Conservation (phyloP, 2,113 vertebrate genomes). For the Microcebus ravelobensis region DNA sequence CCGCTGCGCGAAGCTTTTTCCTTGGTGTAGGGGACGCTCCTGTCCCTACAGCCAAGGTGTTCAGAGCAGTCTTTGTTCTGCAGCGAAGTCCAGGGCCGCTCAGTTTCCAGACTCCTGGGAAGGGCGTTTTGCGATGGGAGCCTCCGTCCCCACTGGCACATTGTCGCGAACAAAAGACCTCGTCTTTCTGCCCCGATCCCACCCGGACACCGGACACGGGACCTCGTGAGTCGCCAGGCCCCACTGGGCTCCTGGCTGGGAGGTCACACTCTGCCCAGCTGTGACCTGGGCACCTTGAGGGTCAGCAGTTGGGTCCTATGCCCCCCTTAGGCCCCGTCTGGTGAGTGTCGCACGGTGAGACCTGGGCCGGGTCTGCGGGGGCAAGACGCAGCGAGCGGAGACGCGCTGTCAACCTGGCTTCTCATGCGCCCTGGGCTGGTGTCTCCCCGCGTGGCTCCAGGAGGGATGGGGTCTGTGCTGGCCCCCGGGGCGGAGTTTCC, state of each 20-base stretch:
- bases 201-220: fast-evolving
- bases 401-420: not conserved
- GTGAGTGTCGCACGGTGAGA: not conserved
- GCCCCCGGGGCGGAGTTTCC: fast-evolving
- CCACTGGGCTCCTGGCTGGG: not conserved
- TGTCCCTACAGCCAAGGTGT: not conserved
- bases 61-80: not conserved
- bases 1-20: not conserved
- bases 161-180: not conserved
- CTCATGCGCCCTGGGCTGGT: fast-evolving
- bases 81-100: fast-evolving
- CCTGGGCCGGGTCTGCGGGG: fast-evolving
- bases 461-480: fast-evolving
- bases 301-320: not conserved
- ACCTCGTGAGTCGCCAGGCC: not conserved
- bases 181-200: not conserved
- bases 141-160: fast-evolving
- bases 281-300: not conserved
- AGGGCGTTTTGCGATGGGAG: fast-evolving
- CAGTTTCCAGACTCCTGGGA: fast-evolving
- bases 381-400: not conserved
- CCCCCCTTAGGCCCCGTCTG: not conserved
- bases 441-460: fast-evolving
- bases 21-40: fast-evolving
- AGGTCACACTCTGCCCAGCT: not conserved